These are phyloP conservation scores for Chaetura pelagica DNA, from an alignment of 2,113 vertebrate genomes.

Conservation along the genomic window DNA sequence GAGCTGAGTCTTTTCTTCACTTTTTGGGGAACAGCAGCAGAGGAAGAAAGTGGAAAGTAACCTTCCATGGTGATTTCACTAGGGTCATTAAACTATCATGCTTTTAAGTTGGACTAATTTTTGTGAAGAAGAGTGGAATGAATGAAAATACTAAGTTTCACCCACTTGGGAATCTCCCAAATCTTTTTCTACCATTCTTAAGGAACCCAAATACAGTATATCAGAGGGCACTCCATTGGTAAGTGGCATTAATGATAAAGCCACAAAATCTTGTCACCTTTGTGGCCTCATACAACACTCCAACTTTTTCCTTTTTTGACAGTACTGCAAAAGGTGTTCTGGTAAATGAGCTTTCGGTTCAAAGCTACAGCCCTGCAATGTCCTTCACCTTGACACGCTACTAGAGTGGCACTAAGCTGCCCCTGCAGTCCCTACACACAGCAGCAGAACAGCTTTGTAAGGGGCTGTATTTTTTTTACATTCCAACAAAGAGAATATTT, in stretches of 20 bases:
- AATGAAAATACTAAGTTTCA: not conserved
- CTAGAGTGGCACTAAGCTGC: not conserved
- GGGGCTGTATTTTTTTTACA: not conserved
- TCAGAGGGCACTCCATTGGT: not conserved
- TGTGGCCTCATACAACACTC: not conserved
- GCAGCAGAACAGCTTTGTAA: not conserved
- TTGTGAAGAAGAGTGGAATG: not conserved
- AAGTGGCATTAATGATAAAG: not conserved
- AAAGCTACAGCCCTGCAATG: not conserved
- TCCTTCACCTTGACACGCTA: not conserved
- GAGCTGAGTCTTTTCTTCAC: not conserved
- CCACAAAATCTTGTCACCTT: not conserved
- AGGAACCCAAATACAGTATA: not conserved
- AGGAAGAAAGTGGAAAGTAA: not conserved
- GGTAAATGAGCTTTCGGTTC: not conserved
- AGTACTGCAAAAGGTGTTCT: not conserved
- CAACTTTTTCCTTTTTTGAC: not conserved
- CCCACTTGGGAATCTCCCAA: not conserved
- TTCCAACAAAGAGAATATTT: not conserved
- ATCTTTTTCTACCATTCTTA: not conserved
- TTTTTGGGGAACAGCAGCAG: rapidly evolving
- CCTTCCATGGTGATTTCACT: not conserved
- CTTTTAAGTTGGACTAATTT: not conserved
- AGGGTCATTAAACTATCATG: rapidly evolving
- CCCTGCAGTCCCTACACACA: not conserved